Conservation (phyloP, 1,140 invertebrate genomes). For the Aporrectodea caliginosa region DNA sequence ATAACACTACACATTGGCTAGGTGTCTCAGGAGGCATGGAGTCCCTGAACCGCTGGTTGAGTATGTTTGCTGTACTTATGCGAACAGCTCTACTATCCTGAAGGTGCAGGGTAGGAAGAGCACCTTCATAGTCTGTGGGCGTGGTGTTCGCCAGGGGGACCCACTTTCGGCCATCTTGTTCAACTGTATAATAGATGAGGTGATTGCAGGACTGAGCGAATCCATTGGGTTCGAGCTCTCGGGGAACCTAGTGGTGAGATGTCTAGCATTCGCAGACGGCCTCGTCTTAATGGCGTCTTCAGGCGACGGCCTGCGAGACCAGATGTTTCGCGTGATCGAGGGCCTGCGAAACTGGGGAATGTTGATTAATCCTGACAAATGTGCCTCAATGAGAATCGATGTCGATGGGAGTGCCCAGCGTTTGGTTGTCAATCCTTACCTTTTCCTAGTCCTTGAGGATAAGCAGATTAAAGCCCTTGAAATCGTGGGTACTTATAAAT, state of each 20-base stretch:
- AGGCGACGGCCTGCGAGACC: background rate
- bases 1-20: background rate
- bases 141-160: background rate
- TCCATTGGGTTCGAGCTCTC: background rate
- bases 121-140: background rate
- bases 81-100: background rate
- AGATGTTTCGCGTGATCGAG: background rate
- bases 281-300: background rate
- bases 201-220: no score
- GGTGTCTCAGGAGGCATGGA: background rate
- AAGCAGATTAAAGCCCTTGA: no score
- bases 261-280: background rate
- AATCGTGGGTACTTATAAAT: no score
- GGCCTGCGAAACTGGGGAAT: background rate
- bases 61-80: background rate
- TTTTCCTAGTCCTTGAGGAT: no score
- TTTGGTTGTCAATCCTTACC: background rate
- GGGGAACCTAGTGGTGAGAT: background rate
- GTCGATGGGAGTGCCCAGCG: background rate
- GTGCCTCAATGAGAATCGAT: background rate
- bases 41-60: background rate
- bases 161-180: slow-evolving; percentile 1
- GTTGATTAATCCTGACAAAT: background rate
- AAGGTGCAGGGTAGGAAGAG: background rate
- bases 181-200: background rate